Evolutionary conservation across 2,888 invertebrate genomes (phyloP).

Genomic region (Latrodectus hesperus): DNA sequence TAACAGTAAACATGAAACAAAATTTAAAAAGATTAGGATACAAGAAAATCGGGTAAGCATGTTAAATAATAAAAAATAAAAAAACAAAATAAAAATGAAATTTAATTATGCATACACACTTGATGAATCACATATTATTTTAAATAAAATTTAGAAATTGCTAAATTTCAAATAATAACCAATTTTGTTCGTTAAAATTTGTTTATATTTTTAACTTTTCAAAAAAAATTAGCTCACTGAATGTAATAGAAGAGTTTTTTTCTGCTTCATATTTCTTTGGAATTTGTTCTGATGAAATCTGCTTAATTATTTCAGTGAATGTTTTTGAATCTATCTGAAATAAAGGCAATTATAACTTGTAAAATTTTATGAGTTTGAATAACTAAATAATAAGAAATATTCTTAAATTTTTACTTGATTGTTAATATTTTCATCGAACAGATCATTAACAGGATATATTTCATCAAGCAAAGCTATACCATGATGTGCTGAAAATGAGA

Average conservation of each 20-base stretch:
- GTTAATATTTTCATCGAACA: conserved; percentile 6
- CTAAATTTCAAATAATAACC: too few species aligned
- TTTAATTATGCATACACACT: not conserved
- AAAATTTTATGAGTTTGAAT: not conserved
- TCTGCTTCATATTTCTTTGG: conserved; percentile 20
- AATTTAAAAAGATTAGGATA: too few species aligned
- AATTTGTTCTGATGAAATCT: conserved; percentile 4
- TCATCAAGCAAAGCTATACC: conserved; percentile 19
- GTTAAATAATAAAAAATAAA: not conserved
- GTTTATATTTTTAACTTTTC: not conserved
- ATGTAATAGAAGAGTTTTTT: conserved; percentile 39
- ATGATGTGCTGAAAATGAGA: conserved; percentile 21
- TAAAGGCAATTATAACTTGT: not conserved
- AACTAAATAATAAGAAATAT: not conserved
- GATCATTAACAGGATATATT: conserved; percentile 29
- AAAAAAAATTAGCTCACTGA: conserved; percentile 34
- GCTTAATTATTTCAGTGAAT: conserved; percentile 30
- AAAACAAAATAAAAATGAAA: not conserved
- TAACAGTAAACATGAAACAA: too few species aligned
- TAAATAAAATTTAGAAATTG: too few species aligned
- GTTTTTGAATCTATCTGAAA: conserved; percentile 7
- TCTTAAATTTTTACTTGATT: conserved; percentile 12
- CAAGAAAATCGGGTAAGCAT: too few species aligned
- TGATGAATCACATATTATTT: not conserved
- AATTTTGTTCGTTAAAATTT: not conserved